phyloP scores from a whole-genome alignment of 2,888 invertebrate genomes.

The Lysandra bellargus region DNA sequence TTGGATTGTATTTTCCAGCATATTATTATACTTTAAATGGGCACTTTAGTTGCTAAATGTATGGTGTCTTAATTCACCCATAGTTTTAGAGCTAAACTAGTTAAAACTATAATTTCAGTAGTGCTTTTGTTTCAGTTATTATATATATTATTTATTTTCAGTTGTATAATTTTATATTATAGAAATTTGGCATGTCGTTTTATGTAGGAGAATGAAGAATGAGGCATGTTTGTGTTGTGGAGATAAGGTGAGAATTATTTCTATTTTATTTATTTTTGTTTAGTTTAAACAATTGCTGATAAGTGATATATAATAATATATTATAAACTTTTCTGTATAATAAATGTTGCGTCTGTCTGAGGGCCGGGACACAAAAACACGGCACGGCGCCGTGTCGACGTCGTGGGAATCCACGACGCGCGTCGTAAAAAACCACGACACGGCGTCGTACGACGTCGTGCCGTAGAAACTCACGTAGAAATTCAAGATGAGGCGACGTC shows the following conservation, averaged over 20 bases:
- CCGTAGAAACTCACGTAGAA: too few relatives aligned
- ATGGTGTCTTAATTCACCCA: background rate
- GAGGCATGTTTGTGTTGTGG: constrained; percentile 27
- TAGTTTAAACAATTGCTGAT: background rate
- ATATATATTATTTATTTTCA: constrained; percentile 16
- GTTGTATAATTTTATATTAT: constrained; percentile 8
- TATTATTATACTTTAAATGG: background rate
- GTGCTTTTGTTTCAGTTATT: constrained; percentile 23
- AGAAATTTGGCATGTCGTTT: constrained; percentile 9
- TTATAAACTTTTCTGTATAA: background rate
- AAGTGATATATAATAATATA: background rate
- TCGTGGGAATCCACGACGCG: too few relatives aligned
- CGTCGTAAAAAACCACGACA: too few relatives aligned
- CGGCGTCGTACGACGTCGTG: too few relatives aligned
- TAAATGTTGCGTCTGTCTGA: too few relatives aligned
- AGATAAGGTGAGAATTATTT: constrained; percentile 10
- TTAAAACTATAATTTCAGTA: background rate
- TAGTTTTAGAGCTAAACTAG: background rate
- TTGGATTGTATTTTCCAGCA: too few relatives aligned
- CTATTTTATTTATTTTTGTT: background rate
- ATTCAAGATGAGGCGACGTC: too few relatives aligned
- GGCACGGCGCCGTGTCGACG: too few relatives aligned
- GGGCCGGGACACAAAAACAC: too few relatives aligned
- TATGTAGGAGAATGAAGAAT: constrained; percentile 13
- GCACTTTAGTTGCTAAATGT: background rate